Evolutionary conservation across 1,140 invertebrate species (phyloP).

Genomic region (Papilio helenus): DNA sequence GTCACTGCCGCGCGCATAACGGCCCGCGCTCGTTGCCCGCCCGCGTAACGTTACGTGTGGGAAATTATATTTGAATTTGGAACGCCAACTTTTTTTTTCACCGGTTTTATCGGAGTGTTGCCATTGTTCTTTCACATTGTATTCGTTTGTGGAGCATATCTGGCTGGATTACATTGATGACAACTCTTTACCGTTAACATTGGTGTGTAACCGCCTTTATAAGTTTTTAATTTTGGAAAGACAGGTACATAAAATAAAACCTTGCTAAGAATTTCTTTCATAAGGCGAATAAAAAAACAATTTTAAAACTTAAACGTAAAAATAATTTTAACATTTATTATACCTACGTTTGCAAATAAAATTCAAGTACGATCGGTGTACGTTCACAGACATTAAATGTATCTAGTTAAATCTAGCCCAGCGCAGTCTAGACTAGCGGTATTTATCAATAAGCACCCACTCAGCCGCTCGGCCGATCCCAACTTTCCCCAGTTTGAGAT

Average conservation of each 20-base stretch:
- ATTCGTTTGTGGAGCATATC: conserved; percentile 67
- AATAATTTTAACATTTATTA: neutral
- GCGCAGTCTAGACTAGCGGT: conserved; percentile 46
- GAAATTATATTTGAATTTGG: conserved; percentile 82
- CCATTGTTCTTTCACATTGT: conserved; percentile 75
- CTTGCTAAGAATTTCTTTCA: no score
- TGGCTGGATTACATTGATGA: conserved; percentile 60
- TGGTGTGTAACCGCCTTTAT: conserved; percentile 27
- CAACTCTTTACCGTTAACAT: conserved; percentile 66
- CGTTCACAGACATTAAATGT: neutral
- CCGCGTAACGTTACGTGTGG: conserved; percentile 82
- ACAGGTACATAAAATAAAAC: neutral
- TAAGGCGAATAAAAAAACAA: no score
- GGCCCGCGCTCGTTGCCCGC: conserved; percentile 78
- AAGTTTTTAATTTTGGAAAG: neutral
- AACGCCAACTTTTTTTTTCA: conserved; percentile 72
- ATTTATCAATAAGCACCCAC: conserved; percentile 54
- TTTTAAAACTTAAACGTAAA: neutral
- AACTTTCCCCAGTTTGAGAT: conserved; percentile 74
- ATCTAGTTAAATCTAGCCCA: conserved; percentile 35
- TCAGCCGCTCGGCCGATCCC: conserved; percentile 49
- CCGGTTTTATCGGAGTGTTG: conserved; percentile 66
- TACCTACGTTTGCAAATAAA: neutral
- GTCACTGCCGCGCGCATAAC: conserved; percentile 80
- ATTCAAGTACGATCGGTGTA: neutral